Evolutionary conservation across 2,888 invertebrate genomes (phyloP), one percentile per base, ranked within the genome.

Genomic region (Neelides folsomi): DNA sequence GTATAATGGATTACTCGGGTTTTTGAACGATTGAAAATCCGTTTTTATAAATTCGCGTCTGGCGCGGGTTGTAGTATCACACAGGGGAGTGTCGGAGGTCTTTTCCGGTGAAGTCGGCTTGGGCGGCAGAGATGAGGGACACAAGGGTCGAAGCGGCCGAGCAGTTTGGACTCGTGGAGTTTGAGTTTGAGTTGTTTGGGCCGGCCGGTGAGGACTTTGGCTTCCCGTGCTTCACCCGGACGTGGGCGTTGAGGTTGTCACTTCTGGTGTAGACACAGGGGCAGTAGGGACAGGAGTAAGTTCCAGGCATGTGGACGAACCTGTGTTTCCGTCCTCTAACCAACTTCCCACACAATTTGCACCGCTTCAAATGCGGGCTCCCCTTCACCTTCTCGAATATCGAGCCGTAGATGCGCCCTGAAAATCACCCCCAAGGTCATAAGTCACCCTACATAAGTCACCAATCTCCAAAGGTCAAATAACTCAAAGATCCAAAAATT

Each of bases 371-470:
- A 55, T 64, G 64, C 35, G 64, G 64, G 42, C 61, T 61, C 51
- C 64, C 64, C 49, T 59, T 58, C 52, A 64, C 64, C 54, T 64
- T 64, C 56, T 64, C 64, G 56, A 64, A 64, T 43, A 64, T 64
- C 40, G 60, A 60, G 57, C 64, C 64, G 54, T 57, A 64, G 53
- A 64, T 64, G 39, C 63, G 60, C 51, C 63, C 63, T 64, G 57
- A 47, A 57, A 59, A 59, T 48, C 57, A 49, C 58, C 49, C 57
- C 55, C 48, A 45, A 35, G 27, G 27, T 27, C 27, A 27, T 27
- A 27, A 27, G 27, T 27, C 27, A 27, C 27, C 27, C 27, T 27
- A 27, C 7, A n/a, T n/a, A n/a, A 7, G 27, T 27, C 27, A 27
- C n/a, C n/a, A n/a, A n/a, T n/a, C 12, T 36, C 37, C 37, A 12